These are phyloP conservation scores for Nomada lathburiana DNA, from an alignment of 2,888 invertebrate genomes.

Conservation along the genomic window DNA sequence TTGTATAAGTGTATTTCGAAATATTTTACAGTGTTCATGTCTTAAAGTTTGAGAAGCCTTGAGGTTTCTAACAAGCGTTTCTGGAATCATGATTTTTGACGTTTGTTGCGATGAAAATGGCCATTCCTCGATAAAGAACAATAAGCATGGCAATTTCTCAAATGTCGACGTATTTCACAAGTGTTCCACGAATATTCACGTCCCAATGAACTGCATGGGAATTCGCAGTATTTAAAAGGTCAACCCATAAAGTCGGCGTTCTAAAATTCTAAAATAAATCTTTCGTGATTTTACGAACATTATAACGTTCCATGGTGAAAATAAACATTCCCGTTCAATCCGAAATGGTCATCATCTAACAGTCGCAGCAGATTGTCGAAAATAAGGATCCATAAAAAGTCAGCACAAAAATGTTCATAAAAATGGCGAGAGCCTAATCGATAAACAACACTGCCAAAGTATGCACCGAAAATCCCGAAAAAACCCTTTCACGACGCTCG, in stretches of 20 bases:
- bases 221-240: too few species aligned
- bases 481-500: conserved; percentile 35
- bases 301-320: not conserved
- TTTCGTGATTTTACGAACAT: not conserved
- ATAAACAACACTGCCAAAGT: conserved; percentile 77
- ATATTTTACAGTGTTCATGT: conserved; percentile 62
- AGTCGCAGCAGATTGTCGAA: not conserved
- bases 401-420: conserved; percentile 12
- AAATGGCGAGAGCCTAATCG: not conserved
- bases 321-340: not conserved
- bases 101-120: conserved; percentile 4
- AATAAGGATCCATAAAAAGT: not conserved
- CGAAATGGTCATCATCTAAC: not conserved
- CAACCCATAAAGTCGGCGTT: not conserved
- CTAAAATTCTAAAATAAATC: not conserved
- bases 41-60: not conserved
- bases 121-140: not conserved
- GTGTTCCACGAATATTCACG: not conserved
- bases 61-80: not conserved
- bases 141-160: conserved; percentile 4
- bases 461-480: conserved; percentile 50
- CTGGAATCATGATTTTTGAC: conserved; percentile 7
- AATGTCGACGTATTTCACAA: not conserved
- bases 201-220: too few species aligned
- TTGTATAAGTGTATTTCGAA: conserved; percentile 66